Conservation (phyloP, 2,113 vertebrate genomes). For the Empidonax traillii region DNA sequence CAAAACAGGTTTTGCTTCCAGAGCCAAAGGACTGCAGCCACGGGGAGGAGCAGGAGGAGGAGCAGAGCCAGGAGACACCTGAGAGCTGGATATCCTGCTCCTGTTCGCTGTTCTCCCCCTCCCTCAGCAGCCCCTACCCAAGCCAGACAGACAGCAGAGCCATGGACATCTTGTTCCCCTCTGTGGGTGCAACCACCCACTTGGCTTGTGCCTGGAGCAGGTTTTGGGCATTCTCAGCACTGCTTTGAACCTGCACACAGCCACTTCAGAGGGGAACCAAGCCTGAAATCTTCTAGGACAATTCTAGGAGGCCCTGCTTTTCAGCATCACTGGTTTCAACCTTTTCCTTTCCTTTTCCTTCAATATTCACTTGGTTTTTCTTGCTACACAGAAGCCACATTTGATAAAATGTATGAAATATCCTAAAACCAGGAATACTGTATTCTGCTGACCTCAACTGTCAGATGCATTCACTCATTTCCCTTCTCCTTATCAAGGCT, state of each 20-base stretch:
- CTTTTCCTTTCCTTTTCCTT: neutral
- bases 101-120: neutral
- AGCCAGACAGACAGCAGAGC: constrained; percentile 15
- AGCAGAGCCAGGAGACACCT: constrained; percentile 29
- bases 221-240: neutral
- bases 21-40: constrained; percentile 44
- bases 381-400: neutral
- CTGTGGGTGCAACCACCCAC: neutral
- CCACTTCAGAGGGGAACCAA: neutral
- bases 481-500: neutral
- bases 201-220: neutral
- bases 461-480: neutral
- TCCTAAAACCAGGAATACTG: fast-evolving
- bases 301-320: neutral
- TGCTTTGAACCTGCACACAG: neutral
- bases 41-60: constrained; percentile 53
- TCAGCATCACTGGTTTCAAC: neutral
- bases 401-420: neutral
- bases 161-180: neutral
- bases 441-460: neutral
- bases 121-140: neutral
- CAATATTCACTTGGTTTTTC: neutral
- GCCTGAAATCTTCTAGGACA: neutral
- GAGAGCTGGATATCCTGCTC: neutral
- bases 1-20: constrained; percentile 11